Evolutionary conservation across 1,140 invertebrate genomes (phyloP).

Genomic region (Drosophila sulfurigaster): DNA sequence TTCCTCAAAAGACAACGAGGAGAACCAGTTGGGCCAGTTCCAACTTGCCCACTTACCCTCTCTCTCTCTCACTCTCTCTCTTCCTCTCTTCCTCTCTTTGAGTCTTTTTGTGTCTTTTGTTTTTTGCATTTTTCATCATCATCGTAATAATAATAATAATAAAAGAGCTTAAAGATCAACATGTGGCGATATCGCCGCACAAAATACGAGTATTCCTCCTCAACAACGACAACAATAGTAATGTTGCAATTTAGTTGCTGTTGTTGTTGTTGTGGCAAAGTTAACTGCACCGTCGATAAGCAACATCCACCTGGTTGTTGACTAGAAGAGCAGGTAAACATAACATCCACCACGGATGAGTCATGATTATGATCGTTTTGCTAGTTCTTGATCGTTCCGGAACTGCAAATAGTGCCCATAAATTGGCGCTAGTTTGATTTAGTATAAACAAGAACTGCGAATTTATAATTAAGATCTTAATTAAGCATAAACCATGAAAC

Average conservation of each 20-base stretch:
- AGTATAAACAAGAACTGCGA: neutral
- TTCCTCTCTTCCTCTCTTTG: neutral
- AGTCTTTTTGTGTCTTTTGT: neutral
- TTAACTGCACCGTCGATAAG: conserved; percentile 23
- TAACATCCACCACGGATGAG: conserved; percentile 1
- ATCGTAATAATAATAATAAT: conserved; percentile 44
- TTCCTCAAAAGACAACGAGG: conserved; percentile 23
- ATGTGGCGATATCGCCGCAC: conserved; percentile 37
- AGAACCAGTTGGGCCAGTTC: conserved; percentile 45
- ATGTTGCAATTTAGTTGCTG: conserved; percentile 5
- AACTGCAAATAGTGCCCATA: conserved; percentile 2
- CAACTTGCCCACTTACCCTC: conserved; percentile 17
- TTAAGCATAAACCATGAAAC: conserved; percentile 2
- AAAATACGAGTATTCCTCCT: conserved; percentile 24
- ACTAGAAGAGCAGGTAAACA: conserved; percentile 4
- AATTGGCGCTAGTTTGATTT: neutral
- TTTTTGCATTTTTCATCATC: conserved; percentile 45
- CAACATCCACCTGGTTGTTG: conserved; percentile 26
- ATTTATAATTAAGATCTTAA: conserved; percentile 10
- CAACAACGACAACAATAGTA: neutral
- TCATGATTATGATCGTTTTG: neutral
- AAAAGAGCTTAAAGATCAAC: conserved; percentile 50
- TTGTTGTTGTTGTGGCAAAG: neutral
- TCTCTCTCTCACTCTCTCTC: neutral
- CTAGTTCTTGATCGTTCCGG: neutral